phyloP scores from a whole-genome alignment of 2,113 vertebrate species.

The Dasyprocta punctata region DNA sequence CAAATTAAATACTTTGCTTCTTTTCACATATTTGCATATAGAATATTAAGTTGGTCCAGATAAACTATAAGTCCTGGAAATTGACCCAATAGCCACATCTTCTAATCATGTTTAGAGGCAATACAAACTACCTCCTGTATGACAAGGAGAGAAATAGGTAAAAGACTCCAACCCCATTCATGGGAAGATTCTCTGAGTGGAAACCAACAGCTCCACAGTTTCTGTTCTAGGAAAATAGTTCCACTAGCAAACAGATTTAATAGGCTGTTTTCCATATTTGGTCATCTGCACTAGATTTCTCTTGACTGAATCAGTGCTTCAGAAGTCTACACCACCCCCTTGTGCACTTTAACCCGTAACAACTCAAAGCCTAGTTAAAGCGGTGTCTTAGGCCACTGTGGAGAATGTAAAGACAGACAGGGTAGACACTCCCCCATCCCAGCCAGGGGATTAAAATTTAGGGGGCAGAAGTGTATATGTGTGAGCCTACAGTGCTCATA shows the following conservation, averaged over 20 bases:
- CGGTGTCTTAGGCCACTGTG: background rate
- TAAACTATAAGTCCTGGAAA: conserved; percentile 18
- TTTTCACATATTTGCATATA: conserved; percentile 24
- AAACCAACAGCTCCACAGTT: background rate
- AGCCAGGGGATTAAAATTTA: background rate
- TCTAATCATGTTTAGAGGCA: conserved; percentile 2
- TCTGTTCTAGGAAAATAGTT: background rate
- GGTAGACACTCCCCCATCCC: background rate
- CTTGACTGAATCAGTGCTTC: background rate
- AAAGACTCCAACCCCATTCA: background rate
- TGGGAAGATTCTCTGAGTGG: background rate
- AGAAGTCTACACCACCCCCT: background rate
- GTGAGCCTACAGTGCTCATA: background rate
- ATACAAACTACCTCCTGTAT: background rate
- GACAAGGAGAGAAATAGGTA: background rate
- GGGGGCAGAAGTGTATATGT: background rate
- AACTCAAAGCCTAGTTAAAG: background rate
- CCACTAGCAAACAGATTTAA: background rate
- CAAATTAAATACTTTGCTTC: conserved; percentile 35
- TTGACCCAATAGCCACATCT: background rate
- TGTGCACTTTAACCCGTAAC: background rate
- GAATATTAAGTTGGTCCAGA: background rate
- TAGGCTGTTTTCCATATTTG: background rate
- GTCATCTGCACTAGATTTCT: background rate
- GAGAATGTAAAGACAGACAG: background rate